phyloP scores from a whole-genome alignment of 2,888 invertebrate genomes.

The Drosophila formosana region DNA sequence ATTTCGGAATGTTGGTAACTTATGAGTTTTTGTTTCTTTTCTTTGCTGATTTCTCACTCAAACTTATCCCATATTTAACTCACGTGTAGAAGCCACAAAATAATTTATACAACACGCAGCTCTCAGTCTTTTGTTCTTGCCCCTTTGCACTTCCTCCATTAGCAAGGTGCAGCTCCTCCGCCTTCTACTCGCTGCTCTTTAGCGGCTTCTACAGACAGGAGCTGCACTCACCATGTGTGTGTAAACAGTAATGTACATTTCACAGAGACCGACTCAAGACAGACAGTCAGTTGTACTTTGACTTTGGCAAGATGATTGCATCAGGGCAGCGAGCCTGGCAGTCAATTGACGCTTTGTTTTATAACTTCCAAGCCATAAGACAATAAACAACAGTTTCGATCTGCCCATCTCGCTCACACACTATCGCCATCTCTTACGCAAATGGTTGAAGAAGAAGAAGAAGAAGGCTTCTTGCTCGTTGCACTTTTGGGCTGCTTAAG shows the following conservation, averaged over 20 bases:
- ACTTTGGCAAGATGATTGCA: conserved; percentile 47
- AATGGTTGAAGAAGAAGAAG: background rate
- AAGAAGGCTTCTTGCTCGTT: conserved; percentile 34
- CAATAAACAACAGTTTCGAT: conserved; percentile 67
- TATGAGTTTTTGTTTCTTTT: conserved; percentile 9
- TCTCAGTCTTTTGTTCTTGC: conserved; percentile 1
- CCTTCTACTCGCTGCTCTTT: conserved; percentile 8
- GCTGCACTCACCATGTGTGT: conserved; percentile 23
- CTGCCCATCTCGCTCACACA: conserved; percentile 2
- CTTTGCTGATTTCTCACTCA: conserved; percentile 11
- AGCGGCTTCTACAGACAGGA: conserved; percentile 55
- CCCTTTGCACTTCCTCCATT: conserved; percentile 46
- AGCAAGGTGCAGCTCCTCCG: conserved; percentile 5
- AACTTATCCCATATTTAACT: conserved; percentile 32
- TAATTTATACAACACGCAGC: conserved; percentile 23
- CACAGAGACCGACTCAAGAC: conserved; percentile 32
- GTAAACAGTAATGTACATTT: conserved; percentile 61
- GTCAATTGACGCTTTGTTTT: conserved; percentile 82
- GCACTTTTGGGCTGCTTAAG: conserved; percentile 74
- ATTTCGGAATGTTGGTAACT: conserved; percentile 10
- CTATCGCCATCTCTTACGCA: background rate
- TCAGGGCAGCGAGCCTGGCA: conserved; percentile 57
- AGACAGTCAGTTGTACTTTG: conserved; percentile 55
- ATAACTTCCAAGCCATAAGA: conserved; percentile 74
- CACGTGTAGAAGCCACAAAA: conserved; percentile 30